phyloP scores from a whole-genome alignment of 2,797 vertebrate species.

The Poecilia velifera region DNA sequence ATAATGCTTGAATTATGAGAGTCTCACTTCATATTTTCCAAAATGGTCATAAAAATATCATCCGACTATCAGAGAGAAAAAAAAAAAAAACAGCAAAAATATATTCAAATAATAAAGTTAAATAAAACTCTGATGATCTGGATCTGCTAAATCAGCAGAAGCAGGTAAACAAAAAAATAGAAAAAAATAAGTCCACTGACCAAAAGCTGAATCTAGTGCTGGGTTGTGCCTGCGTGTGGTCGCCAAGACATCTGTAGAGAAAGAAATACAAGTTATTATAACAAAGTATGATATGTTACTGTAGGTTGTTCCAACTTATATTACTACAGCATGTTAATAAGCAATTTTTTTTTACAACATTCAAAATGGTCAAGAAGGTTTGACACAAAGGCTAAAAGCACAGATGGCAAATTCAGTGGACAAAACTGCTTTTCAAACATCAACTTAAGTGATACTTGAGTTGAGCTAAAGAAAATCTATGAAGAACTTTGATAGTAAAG shows the following conservation, averaged over 20 bases:
- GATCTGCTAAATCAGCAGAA: slow-evolving; percentile 2
- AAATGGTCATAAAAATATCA: background rate
- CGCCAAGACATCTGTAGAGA: slow-evolving; percentile 80
- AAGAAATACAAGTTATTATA: slow-evolving; percentile 15
- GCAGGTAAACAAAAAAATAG: slow-evolving; percentile 5
- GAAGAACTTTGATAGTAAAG: background rate
- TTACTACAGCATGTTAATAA: background rate
- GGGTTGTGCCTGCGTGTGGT: slow-evolving; percentile 87
- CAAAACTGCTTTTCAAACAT: slow-evolving; percentile 22
- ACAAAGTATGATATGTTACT: background rate
- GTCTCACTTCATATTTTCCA: background rate
- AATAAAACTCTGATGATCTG: background rate
- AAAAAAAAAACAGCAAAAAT: background rate
- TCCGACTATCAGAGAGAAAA: background rate
- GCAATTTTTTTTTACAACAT: slow-evolving; percentile 9
- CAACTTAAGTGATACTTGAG: slow-evolving; percentile 10
- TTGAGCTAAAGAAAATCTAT: slow-evolving; percentile 33
- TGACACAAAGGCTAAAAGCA: background rate
- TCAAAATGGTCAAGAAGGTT: background rate
- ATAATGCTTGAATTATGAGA: background rate
- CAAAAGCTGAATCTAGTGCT: slow-evolving; percentile 85
- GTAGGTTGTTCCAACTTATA: background rate
- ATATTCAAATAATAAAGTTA: background rate
- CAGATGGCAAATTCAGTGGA: slow-evolving; percentile 9
- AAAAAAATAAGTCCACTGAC: slow-evolving; percentile 78